phyloP scores from a whole-genome alignment of 2,888 invertebrate genomes.

The Drosophila suboccidentalis region DNA sequence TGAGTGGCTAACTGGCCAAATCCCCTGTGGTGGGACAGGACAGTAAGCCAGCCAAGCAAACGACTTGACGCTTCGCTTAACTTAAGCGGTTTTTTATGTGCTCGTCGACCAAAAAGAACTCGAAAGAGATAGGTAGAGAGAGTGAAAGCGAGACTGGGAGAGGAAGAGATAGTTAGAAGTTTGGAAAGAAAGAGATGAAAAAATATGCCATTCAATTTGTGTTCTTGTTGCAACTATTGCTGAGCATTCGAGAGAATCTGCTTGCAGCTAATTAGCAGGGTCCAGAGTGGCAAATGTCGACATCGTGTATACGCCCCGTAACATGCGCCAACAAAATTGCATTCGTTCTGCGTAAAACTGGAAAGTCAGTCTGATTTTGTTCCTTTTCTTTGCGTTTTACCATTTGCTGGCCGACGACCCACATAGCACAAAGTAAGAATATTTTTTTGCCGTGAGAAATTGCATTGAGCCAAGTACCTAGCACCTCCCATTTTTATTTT shows the following conservation, averaged over 20 bases:
- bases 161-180: not conserved
- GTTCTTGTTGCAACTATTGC: constrained; percentile 24
- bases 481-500: constrained; percentile 19
- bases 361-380: constrained; percentile 5
- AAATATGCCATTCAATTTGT: constrained; percentile 59
- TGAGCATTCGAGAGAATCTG: constrained; percentile 60
- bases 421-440: constrained; percentile 45
- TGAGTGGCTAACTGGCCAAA: constrained; percentile 80
- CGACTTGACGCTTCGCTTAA: constrained; percentile 82
- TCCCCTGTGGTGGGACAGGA: constrained; percentile 64
- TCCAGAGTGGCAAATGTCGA: constrained; percentile 73
- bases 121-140: not conserved
- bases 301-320: constrained; percentile 69
- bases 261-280: constrained; percentile 75
- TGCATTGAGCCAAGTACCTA: constrained; percentile 28
- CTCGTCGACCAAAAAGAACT: constrained; percentile 38
- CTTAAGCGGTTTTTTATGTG: constrained; percentile 80
- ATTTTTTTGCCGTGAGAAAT: constrained; percentile 59
- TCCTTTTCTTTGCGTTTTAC: constrained; percentile 1
- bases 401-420: constrained; percentile 14
- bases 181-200: not conserved
- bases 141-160: too few relatives aligned
- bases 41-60: constrained; percentile 71
- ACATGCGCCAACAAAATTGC: constrained; percentile 69
- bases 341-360: constrained; percentile 29